Percentiles rank a stretch among this genome's conserved stretches.
Evolutionary conservation across 2,888 invertebrate species (phyloP).

Genomic region (Orchesellides sinensis): DNA sequence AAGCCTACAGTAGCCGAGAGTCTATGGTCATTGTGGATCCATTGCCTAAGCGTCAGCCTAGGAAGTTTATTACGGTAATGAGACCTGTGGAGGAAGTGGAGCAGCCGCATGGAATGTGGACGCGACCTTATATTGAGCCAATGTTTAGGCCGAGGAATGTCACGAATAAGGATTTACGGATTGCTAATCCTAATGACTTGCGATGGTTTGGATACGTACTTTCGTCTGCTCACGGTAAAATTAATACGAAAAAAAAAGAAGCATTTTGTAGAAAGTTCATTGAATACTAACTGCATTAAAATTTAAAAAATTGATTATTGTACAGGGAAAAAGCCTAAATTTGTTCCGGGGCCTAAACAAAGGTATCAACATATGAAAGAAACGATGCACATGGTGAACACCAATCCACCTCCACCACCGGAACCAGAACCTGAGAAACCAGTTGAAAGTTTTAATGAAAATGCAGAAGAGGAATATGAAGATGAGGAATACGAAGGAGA

Average conservation of each 20-base stretch:
- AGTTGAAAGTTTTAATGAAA: too few relatives aligned
- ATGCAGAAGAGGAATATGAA: slow-evolving; percentile 40
- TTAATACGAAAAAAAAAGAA: too few relatives aligned
- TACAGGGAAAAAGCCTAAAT: slow-evolving; percentile 52
- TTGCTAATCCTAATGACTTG: slow-evolving; percentile 65
- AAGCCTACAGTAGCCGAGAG: slow-evolving; percentile 54
- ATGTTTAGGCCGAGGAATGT: slow-evolving; percentile 64
- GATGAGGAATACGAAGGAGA: slow-evolving; percentile 36
- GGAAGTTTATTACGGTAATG: slow-evolving; percentile 70
- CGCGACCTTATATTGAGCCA: slow-evolving; percentile 69
- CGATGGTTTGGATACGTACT: slow-evolving; percentile 72
- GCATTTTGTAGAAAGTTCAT: too few relatives aligned
- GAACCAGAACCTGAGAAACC: slow-evolving; percentile 4
- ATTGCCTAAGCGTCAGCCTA: slow-evolving; percentile 37
- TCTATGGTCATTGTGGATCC: slow-evolving; percentile 65
- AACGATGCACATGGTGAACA: too few relatives aligned
- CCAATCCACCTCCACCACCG: neutral
- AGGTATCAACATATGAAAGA: slow-evolving; percentile 1
- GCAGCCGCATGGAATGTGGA: slow-evolving; percentile 70
- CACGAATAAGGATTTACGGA: slow-evolving; percentile 64
- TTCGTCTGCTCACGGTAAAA: slow-evolving; percentile 39
- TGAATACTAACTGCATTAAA: too few relatives aligned
- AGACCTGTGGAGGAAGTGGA: slow-evolving; percentile 60
- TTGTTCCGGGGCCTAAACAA: slow-evolving; percentile 52
- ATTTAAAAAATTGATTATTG: too few relatives aligned